Percentiles rank a stretch among this genome's conserved stretches.
These are phyloP conservation scores for Pogona vitticeps DNA, from an alignment of 2,113 vertebrate species.

Conservation along the genomic window DNA sequence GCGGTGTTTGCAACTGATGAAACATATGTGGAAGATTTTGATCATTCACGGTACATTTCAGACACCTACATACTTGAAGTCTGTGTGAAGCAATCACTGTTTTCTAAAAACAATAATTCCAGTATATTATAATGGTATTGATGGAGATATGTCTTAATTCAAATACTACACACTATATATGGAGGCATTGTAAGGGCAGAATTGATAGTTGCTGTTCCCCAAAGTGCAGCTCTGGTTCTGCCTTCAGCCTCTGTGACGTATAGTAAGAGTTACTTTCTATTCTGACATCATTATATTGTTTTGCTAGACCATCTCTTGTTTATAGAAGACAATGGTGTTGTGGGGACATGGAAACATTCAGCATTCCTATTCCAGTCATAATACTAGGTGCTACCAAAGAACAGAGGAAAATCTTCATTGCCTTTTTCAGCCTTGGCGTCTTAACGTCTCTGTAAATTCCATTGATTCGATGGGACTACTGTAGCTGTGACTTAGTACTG, in stretches of 20 bases:
- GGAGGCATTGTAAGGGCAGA: not conserved
- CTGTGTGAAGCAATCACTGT: not conserved
- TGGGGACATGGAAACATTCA: too few species aligned
- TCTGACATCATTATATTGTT: not conserved
- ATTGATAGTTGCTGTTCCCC: not conserved
- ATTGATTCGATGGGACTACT: too few species aligned
- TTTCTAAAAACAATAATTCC: not conserved
- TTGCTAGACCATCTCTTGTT: too few species aligned
- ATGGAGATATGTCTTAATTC: not conserved
- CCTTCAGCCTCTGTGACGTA: not conserved
- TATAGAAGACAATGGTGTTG: too few species aligned
- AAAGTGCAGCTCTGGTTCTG: not conserved
- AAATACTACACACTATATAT: not conserved
- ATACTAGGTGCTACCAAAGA: too few species aligned
- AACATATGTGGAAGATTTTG: not conserved
- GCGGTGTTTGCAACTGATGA: conserved; percentile 15
- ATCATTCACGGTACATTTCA: not conserved
- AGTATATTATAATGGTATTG: not conserved
- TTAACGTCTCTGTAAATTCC: not conserved
- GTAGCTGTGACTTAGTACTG: too few species aligned
- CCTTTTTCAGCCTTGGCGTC: too few species aligned
- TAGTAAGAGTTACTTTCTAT: not conserved
- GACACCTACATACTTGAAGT: not conserved
- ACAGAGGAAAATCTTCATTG: too few species aligned
- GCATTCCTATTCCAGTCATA: too few species aligned